Conservation (phyloP, 2,113 vertebrate genomes). For the Cryptomyrus ogoouensis region DNA sequence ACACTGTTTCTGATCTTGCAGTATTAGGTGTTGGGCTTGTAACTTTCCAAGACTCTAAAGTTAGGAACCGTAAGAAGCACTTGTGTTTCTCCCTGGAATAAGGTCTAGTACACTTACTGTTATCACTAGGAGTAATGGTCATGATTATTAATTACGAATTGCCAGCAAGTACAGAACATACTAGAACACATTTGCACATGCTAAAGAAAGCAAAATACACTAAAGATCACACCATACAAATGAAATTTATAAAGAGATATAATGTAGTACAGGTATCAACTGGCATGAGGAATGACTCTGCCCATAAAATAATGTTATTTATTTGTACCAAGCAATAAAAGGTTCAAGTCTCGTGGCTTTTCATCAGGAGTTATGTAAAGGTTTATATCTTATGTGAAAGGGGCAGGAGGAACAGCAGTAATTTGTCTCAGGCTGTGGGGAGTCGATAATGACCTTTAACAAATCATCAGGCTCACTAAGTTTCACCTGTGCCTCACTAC, state of each 20-base stretch:
- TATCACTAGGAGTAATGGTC: not conserved
- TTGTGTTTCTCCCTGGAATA: not conserved
- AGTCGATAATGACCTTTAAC: not conserved
- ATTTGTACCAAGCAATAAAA: not conserved
- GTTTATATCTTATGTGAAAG: not conserved
- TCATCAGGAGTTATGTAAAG: not conserved
- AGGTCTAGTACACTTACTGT: not conserved
- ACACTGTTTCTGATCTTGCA: slow-evolving; percentile 48
- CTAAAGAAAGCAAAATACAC: not conserved
- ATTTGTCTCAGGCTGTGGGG: not conserved
- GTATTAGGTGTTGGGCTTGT: slow-evolving; percentile 16
- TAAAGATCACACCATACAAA: not conserved
- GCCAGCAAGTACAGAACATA: not conserved
- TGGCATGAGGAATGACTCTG: not conserved
- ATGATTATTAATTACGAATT: not conserved
- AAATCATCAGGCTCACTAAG: not conserved
- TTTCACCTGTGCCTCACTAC: not conserved
- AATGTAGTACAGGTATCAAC: not conserved
- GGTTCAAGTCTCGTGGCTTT: not conserved
- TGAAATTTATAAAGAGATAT: not conserved
- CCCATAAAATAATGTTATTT: not conserved
- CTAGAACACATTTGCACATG: not conserved
- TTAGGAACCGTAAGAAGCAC: not conserved
- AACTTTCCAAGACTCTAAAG: not conserved
- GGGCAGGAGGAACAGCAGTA: not conserved